Base-by-base conservation (phyloP, 2,113 vertebrate species). In the Lycocorax pyrrhopterus region DNA sequence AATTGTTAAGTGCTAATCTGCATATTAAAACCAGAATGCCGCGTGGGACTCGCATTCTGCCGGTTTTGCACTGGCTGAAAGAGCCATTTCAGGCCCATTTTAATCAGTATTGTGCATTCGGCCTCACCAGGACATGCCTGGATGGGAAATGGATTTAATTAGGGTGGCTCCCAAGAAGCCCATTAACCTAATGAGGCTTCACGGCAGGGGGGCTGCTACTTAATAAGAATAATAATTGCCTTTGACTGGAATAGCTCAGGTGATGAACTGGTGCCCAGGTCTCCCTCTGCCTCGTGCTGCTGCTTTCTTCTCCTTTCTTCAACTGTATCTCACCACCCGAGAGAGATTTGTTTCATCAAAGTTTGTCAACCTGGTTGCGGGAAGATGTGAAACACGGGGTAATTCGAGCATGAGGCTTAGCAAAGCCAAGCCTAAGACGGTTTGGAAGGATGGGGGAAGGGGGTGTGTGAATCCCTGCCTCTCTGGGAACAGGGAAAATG, bases 131-230 rank as follows among this genome's bases (percentile, higher is more conserved):
- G 83, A 81, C 43, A 8, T 27, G 71, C 84, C 92, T 90, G 29
- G 89, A 92, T 92, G 92, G 89, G 92, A 97, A 97, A 96, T 92
- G 87, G 69, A 71, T 94, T 97, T 97, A 96, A 97, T 96, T 98
- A 97, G 92, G 81, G 85, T 90, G 90, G 96, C 96, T 98, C 97
- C 96, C 97, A 97, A 97, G 97, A 89, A 98, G 95, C 96, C 96
- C 94, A 96, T 97, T 98, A 97, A 92, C 79, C 93, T 98, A 98
- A 98, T 98, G 96, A 98, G 80, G 87, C 96, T 96, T 96, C 97
- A 87, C 59, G 3, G 95, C 41, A 25, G 95, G 89, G 94, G 89
- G 94, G 77, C 92, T 96, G 89, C 96, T 97, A 64, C 96, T 98
- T 98, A 97, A 96, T 95, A 96, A 91, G 94, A 96, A 96, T 86